These are phyloP conservation scores for Phymastichus coffea DNA, from an alignment of 1,140 invertebrate genomes.

Conservation along the genomic window DNA sequence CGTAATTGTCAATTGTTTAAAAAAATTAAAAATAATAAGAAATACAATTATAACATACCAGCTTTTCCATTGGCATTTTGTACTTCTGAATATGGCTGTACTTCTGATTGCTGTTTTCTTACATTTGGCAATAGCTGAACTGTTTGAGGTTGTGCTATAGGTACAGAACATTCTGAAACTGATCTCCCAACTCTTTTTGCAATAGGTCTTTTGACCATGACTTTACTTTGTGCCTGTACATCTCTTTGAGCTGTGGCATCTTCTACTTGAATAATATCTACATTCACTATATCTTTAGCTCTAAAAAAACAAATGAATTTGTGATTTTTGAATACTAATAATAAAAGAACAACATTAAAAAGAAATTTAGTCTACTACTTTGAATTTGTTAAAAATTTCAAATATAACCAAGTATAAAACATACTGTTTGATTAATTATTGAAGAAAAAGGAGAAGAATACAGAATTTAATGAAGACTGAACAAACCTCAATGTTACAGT, in stretches of 20 bases:
- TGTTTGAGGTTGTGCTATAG: constrained; percentile 31
- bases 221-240: constrained; percentile 51
- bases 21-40: too few relatives aligned
- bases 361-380: too few relatives aligned
- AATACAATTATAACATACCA: too few relatives aligned
- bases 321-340: too few relatives aligned
- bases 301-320: too few relatives aligned
- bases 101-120: constrained; percentile 35
- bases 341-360: too few relatives aligned
- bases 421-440: constrained; percentile 11
- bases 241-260: constrained; percentile 39
- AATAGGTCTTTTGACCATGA: constrained; percentile 60
- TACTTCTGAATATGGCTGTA: constrained; percentile 37
- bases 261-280: constrained; percentile 63
- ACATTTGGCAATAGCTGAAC: constrained; percentile 36
- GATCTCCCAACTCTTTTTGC: constrained; percentile 58
- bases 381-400: too few relatives aligned
- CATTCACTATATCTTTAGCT: constrained; percentile 61
- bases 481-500: constrained; percentile 62
- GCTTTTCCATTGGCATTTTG: constrained; percentile 44
- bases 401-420: too few relatives aligned
- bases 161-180: constrained; percentile 52
- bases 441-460: constrained; percentile 1
- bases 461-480: constrained; percentile 1
- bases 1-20: too few relatives aligned